Percentiles rank a stretch among this genome's conserved stretches.
These are phyloP conservation scores for Gambusia yucatana DNA, from an alignment of 2,797 vertebrate genomes.

Conservation along the genomic window DNA sequence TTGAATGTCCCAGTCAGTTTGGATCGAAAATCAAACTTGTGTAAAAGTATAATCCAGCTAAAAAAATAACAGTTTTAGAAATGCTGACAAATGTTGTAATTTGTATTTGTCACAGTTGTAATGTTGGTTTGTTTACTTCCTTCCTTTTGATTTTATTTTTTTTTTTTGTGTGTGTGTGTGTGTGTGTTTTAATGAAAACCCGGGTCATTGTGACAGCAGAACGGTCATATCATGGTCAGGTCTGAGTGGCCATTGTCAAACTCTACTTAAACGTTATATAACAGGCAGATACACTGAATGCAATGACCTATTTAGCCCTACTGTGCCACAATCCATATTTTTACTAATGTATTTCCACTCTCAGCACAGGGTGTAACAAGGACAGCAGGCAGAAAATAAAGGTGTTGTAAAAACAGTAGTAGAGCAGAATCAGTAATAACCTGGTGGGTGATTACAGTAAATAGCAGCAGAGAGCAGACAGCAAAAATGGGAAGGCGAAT, in stretches of 20 bases:
- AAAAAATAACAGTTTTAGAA: neutral
- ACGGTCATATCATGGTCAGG: constrained; percentile 46
- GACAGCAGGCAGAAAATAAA: neutral
- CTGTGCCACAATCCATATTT: constrained; percentile 21
- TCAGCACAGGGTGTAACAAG: constrained; percentile 13
- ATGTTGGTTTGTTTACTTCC: neutral
- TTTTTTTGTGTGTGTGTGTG: too few species aligned
- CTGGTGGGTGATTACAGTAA: neutral
- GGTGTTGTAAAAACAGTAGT: neutral
- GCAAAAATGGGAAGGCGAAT: neutral
- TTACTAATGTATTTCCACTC: neutral
- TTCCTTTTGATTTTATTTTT: neutral
- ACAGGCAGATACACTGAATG: constrained; percentile 34
- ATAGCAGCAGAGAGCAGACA: neutral
- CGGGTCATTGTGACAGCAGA: constrained; percentile 15
- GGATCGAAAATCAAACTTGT: neutral
- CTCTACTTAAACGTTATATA: constrained; percentile 43
- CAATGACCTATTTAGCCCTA: constrained; percentile 41
- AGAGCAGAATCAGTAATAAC: neutral
- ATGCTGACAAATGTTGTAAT: neutral
- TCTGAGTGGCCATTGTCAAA: constrained; percentile 33
- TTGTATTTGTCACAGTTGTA: neutral
- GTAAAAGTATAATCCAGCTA: neutral
- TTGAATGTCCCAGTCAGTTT: neutral
- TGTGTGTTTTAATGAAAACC: neutral